These are phyloP conservation scores for Scyliorhinus canicula DNA, from an alignment of 2,797 vertebrate species.

Conservation along the genomic window DNA sequence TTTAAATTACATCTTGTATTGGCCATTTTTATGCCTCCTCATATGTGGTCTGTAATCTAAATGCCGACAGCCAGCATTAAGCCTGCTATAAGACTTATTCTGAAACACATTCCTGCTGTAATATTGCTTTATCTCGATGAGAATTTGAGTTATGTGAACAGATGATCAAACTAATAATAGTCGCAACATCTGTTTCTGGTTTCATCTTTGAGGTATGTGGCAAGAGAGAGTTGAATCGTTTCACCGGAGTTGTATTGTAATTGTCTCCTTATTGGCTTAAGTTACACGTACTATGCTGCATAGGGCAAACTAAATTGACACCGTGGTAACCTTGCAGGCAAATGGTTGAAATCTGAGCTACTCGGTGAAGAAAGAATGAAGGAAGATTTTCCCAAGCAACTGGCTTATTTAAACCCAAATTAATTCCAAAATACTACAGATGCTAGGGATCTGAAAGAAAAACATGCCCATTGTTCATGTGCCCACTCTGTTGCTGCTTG, in stretches of 20 bases:
- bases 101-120: neutral
- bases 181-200: neutral
- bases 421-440: too few relatives aligned
- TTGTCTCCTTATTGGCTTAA: neutral
- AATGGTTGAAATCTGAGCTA: neutral
- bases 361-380: neutral
- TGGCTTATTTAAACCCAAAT: neutral
- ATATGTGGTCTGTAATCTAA: neutral
- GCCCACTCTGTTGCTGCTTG: too few relatives aligned
- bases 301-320: neutral
- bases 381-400: neutral
- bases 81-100: too few relatives aligned
- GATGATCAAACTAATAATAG: neutral
- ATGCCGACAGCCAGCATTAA: neutral
- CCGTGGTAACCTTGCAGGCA: neutral
- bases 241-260: neutral
- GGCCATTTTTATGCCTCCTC: neutral
- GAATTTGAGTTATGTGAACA: neutral
- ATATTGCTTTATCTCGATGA: neutral
- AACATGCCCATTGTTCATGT: too few relatives aligned
- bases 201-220: neutral
- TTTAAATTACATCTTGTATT: neutral
- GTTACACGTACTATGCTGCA: neutral
- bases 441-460: too few relatives aligned
- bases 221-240: neutral